Conservation (phyloP, 2,888 invertebrate species). For the Syritta pipiens region DNA sequence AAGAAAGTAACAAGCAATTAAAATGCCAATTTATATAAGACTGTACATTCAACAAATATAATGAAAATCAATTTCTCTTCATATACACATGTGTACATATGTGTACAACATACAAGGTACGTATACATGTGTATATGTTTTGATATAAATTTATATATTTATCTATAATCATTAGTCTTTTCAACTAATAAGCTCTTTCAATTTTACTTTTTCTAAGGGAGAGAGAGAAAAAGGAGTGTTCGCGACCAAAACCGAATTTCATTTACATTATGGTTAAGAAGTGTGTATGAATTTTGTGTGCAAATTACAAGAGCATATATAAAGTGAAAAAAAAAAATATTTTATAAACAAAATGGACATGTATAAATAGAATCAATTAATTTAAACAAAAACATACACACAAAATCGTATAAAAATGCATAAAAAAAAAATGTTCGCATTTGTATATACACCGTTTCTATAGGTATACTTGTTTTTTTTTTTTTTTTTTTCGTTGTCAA, state of each 20-base stretch:
- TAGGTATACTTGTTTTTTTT: not conserved
- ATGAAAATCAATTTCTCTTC: conserved; percentile 34
- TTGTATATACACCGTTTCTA: conserved; percentile 7
- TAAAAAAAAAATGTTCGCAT: conserved; percentile 11
- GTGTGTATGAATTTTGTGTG: conserved; percentile 38
- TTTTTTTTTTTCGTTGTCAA: not conserved
- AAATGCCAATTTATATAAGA: conserved; percentile 70
- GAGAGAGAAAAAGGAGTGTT: conserved; percentile 65
- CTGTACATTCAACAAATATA: conserved; percentile 61
- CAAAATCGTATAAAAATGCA: conserved; percentile 14
- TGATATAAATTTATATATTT: conserved; percentile 4
- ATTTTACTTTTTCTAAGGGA: conserved; percentile 49
- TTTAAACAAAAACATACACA: conserved; percentile 1
- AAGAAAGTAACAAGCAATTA: conserved; percentile 52
- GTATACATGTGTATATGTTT: conserved; percentile 55
- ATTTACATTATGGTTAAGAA: conserved; percentile 61
- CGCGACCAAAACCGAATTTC: conserved; percentile 68
- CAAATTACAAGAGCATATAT: conserved; percentile 19
- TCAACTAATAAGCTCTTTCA: conserved; percentile 29
- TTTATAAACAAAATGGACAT: conserved; percentile 12
- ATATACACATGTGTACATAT: conserved; percentile 19
- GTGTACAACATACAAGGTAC: conserved; percentile 37
- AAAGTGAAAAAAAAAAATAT: conserved; percentile 36
- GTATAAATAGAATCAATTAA: not conserved
- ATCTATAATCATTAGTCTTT: conserved; percentile 24